phyloP scores from a whole-genome alignment of 1,140 invertebrate species.

The Drosophila santomea region DNA sequence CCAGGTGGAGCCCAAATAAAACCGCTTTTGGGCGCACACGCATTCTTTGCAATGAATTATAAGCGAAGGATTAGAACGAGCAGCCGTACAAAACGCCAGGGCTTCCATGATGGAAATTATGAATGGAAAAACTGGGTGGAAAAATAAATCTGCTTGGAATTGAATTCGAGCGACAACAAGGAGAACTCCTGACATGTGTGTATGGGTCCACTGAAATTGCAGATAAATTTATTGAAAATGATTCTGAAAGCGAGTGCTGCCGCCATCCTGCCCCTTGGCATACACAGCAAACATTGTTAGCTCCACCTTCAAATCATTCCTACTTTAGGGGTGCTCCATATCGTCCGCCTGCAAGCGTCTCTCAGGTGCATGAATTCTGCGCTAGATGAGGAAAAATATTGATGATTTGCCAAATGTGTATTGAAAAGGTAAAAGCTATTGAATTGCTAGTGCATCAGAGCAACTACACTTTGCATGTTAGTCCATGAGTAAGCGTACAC shows the following conservation, averaged over 20 bases:
- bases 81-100: conserved; percentile 16
- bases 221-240: conserved; percentile 82
- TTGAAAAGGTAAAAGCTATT: conserved; percentile 72
- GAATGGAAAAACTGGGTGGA: conserved; percentile 30
- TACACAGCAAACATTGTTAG: conserved; percentile 38
- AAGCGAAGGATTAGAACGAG: conserved; percentile 32
- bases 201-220: conserved; percentile 56
- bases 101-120: conserved; percentile 52
- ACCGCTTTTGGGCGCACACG: conserved; percentile 44
- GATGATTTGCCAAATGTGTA: conserved; percentile 80
- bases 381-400: conserved; percentile 61
- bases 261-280: not conserved
- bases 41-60: conserved; percentile 36
- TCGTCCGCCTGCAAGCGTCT: conserved; percentile 28
- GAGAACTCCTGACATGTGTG: conserved; percentile 15
- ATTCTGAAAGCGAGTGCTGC: conserved; percentile 46
- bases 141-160: conserved; percentile 50
- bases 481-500: conserved; percentile 36
- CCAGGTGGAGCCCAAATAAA: conserved; percentile 59
- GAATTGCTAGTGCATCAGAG: conserved; percentile 60
- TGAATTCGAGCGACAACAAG: conserved; percentile 54
- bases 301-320: not conserved
- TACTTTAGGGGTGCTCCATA: conserved; percentile 28
- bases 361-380: conserved; percentile 57
- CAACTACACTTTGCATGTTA: conserved; percentile 58